Percentiles rank a stretch among this genome's conserved stretches.
phyloP scores from a whole-genome alignment of 2,797 vertebrate genomes.

The Clarias fuscus region DNA sequence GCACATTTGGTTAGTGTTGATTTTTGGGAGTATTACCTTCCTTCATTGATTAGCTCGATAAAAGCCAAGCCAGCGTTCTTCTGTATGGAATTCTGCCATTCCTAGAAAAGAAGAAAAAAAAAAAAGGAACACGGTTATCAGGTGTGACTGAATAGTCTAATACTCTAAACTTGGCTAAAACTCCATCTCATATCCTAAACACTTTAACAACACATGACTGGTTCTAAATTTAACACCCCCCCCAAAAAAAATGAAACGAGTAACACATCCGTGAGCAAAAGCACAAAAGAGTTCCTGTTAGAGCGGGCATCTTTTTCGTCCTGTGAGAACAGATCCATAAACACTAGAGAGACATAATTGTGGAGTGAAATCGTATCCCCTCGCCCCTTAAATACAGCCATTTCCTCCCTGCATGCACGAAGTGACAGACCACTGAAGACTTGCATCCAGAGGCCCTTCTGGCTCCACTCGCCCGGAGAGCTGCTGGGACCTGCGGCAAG shows the following conservation, averaged over 20 bases:
- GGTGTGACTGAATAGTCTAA: neutral
- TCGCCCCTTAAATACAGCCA: constrained; percentile 72
- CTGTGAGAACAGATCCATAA: constrained; percentile 71
- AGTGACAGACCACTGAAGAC: constrained; percentile 76
- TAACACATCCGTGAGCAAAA: constrained; percentile 55
- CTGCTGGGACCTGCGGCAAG: constrained; percentile 69
- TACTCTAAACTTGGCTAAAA: neutral
- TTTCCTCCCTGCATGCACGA: constrained; percentile 72
- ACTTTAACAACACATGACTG: constrained; percentile 26
- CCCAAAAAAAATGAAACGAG: constrained; percentile 26
- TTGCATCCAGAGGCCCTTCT: constrained; percentile 66
- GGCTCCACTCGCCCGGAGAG: constrained; percentile 71
- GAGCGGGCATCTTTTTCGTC: constrained; percentile 61
- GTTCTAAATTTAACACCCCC: constrained; percentile 65
- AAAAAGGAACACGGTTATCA: constrained; percentile 31
- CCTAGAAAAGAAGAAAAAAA: constrained; percentile 74
- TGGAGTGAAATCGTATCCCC: constrained; percentile 76
- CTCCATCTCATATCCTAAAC: neutral
- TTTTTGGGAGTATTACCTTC: constrained; percentile 78
- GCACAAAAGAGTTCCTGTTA: constrained; percentile 19
- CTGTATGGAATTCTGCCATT: constrained; percentile 99
- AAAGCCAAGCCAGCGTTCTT: constrained; percentile 98
- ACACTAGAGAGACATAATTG: constrained; percentile 76
- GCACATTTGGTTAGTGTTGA: neutral
- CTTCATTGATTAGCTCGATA: constrained; percentile 98